These are phyloP conservation scores for Pluvianellus socialis DNA, from an alignment of 2,113 vertebrate genomes.

Conservation along the genomic window DNA sequence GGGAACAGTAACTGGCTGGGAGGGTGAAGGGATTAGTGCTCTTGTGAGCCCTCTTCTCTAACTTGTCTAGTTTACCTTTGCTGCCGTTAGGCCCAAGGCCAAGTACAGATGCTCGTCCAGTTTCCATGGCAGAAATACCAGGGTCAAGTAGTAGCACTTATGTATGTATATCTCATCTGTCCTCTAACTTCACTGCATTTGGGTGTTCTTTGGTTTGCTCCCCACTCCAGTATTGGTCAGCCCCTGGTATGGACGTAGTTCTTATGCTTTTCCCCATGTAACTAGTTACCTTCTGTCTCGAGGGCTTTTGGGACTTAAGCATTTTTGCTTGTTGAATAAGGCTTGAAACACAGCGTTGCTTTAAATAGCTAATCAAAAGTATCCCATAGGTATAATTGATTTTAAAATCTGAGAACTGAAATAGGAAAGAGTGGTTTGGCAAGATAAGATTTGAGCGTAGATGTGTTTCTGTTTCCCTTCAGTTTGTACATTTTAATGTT, in stretches of 20 bases:
- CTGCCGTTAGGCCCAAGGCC: rapidly evolving
- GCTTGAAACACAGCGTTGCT: not conserved
- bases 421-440: not conserved
- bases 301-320: not conserved
- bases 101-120: not conserved
- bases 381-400: not conserved
- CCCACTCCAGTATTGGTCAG: not conserved
- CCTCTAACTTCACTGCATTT: not conserved
- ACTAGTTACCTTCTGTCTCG: not conserved
- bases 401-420: not conserved
- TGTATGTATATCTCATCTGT: not conserved
- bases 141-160: not conserved
- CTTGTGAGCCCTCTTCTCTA: not conserved
- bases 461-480: not conserved
- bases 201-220: not conserved
- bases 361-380: not conserved
- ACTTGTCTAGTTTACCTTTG: not conserved
- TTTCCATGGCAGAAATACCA: not conserved
- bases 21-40: not conserved
- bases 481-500: not conserved
- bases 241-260: not conserved
- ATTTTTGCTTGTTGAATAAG: not conserved
- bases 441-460: not conserved
- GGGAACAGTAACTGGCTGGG: not conserved
- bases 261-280: not conserved